Base-by-base conservation (phyloP, 2,113 vertebrate species). In the Sciurus niger region DNA sequence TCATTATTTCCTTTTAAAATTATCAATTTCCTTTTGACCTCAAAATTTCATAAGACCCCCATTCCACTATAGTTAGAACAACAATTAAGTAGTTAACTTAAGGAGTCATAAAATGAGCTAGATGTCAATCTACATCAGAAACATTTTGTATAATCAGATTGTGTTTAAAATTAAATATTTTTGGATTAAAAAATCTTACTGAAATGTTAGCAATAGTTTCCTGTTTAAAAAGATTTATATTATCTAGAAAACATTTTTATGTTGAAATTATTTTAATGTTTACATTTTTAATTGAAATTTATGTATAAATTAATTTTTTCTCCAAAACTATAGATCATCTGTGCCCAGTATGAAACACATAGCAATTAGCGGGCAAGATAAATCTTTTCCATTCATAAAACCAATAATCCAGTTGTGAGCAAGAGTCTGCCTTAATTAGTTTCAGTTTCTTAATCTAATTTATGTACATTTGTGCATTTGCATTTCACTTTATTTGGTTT, bases 1-100 rank as follows among this genome's bases (percentile, higher is more conserved):
- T 55, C 55, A 76, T 82, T 30, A 89, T 13, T 73, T 92, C 14
- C 24, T 94, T 95, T 94, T 25, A 84, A 94, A 93, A 87, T 85
- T 67, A 76, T 34, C 6, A 55, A 70, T 89, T 92, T 51, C 18
- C 18, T 84, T 89, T 76, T 55, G 34, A 25, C 14, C 20, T 32
- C 72, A 2, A 40, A 80, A 77, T 85, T 89, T 84, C n/a, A 55
- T 60, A 88, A 88, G 74, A 48, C 22, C 77, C 60, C 85, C 28
- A 58, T 55, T n/a, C 6, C 16, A 72, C 43, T 76, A 8, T 63
- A 63, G 24, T 70, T 92, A 46, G 30, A 68, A 96, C 68, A 18
- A 18, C 55, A 55, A 55, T 18, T 55, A 55, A 86, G 25, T 86
- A 58, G 46, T 9, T 78, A 46, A 96, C 34, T 65, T 90, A 94